Evolutionary conservation across 53 echinoderm and acorn worm genomes (phyloP).

Genomic region (Antedon mediterranea): DNA sequence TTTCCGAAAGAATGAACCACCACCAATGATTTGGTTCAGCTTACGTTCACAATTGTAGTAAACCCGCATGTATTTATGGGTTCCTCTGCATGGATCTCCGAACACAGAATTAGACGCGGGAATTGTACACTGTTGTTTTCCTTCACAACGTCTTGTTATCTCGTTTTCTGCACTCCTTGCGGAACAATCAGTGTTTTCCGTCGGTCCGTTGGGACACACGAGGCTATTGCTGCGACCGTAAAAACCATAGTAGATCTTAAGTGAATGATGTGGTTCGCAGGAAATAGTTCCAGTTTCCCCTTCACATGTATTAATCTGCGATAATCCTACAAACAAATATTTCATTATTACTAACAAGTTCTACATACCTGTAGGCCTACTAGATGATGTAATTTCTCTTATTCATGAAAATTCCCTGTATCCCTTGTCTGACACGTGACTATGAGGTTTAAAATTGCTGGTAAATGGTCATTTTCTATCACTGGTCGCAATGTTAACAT

Average conservation of each 20-base stretch:
- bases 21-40: neutral
- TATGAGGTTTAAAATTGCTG: too few species aligned
- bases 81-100: neutral
- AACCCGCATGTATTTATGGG: neutral
- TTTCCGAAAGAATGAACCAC: too few species aligned
- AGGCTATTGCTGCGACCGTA: neutral
- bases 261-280: neutral
- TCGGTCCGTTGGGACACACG: neutral
- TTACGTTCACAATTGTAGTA: neutral
- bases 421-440: too few species aligned
- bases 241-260: neutral
- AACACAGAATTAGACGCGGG: neutral
- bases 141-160: neutral
- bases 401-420: too few species aligned
- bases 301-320: neutral
- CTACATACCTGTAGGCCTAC: too few species aligned
- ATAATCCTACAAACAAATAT: neutral
- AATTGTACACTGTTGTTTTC: neutral
- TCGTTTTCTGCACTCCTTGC: neutral
- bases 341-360: too few species aligned
- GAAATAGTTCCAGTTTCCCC: neutral
- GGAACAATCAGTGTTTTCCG: neutral
- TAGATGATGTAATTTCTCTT: too few species aligned
- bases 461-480: too few species aligned
- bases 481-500: too few species aligned